These are phyloP conservation scores for Lydus trimaculatus DNA, from an alignment of 2,888 invertebrate species.

Conservation along the genomic window DNA sequence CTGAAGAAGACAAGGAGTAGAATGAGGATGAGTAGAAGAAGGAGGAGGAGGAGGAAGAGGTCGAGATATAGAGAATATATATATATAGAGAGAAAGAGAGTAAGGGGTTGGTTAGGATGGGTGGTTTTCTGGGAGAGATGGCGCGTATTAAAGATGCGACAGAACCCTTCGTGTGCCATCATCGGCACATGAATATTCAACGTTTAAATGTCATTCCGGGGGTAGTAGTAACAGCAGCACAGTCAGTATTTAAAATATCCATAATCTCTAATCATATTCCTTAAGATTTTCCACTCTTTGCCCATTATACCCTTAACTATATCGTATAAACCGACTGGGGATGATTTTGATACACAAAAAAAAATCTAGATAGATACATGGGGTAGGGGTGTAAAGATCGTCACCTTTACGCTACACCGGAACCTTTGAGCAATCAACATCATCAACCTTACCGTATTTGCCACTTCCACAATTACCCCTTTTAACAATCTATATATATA, in stretches of 20 bases:
- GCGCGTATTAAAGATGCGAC: constrained; percentile 46
- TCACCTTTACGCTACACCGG: background rate
- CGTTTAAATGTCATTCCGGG: constrained; percentile 52
- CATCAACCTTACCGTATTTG: background rate
- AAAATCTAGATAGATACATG: background rate
- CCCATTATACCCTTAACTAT: constrained; percentile 15
- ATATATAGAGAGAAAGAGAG: background rate
- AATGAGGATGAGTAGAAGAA: too few species aligned
- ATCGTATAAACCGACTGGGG: constrained; percentile 1
- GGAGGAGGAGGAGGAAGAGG: background rate
- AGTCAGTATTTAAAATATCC: constrained; percentile 56
- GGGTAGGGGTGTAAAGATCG: background rate
- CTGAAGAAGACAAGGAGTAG: too few species aligned
- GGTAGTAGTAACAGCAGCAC: constrained; percentile 35
- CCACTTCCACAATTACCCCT: background rate
- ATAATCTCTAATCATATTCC: constrained; percentile 56
- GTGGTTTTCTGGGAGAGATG: constrained; percentile 25
- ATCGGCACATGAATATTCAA: constrained; percentile 55
- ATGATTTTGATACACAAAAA: background rate
- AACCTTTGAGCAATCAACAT: background rate
- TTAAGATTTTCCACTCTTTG: constrained; percentile 45
- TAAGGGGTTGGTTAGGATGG: constrained; percentile 24
- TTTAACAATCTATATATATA: too few species aligned
- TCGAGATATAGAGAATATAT: constrained; percentile 1
- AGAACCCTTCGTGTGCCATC: constrained; percentile 48